Evolutionary conservation across 2,888 invertebrate genomes (phyloP).

Genomic region (Zelleria hepariella): DNA sequence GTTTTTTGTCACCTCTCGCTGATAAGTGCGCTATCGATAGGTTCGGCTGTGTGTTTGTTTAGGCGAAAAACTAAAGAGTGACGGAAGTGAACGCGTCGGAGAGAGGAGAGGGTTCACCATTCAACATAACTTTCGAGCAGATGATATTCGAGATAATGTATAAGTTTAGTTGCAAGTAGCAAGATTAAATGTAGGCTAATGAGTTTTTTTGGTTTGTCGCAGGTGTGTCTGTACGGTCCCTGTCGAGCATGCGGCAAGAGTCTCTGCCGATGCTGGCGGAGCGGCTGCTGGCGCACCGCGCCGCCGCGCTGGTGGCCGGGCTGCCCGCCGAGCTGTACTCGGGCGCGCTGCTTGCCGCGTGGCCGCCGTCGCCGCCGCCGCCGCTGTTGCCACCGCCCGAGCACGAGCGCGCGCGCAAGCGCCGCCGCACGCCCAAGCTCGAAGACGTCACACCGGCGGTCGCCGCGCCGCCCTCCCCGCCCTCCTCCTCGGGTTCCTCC

Average conservation of each 20-base stretch:
- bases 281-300: constrained; percentile 69
- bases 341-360: constrained; percentile 73
- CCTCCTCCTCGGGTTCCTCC: constrained; percentile 65
- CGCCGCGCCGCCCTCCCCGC: constrained; percentile 48
- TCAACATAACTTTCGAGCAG: not conserved
- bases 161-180: not conserved
- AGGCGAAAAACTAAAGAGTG: constrained; percentile 50
- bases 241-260: constrained; percentile 65
- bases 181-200: not conserved
- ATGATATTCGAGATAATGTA: not conserved
- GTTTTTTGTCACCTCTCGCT: constrained; percentile 52
- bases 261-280: constrained; percentile 64
- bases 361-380: constrained; percentile 70
- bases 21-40: constrained; percentile 71
- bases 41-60: constrained; percentile 57
- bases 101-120: not conserved
- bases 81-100: constrained; percentile 50
- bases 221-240: constrained; percentile 67
- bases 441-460: constrained; percentile 27
- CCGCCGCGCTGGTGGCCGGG: constrained; percentile 65
- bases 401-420: constrained; percentile 56
- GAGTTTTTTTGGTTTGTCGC: constrained; percentile 16
- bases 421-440: constrained; percentile 60
- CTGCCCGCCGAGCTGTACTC: constrained; percentile 76
- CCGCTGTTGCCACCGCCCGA: constrained; percentile 66